Evolutionary conservation across 2,797 vertebrate species (phyloP).

Genomic region (Brachyrhaphis roseni): DNA sequence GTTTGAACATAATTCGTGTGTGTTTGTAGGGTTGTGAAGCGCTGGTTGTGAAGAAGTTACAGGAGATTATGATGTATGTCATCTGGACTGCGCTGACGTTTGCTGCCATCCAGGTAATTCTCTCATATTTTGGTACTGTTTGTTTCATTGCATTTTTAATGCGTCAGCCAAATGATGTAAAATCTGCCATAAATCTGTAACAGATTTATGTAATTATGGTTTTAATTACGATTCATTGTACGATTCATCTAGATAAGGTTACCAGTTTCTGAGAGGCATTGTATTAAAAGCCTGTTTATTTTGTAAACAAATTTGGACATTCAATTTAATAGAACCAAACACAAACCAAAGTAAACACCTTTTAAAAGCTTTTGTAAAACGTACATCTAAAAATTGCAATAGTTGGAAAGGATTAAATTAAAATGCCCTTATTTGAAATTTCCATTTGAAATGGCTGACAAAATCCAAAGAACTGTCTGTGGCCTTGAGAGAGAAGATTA

Average conservation of each 20-base stretch:
- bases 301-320: not conserved
- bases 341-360: not conserved
- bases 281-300: not conserved
- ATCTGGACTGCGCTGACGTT: constrained; percentile 94
- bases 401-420: not conserved
- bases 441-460: not conserved
- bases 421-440: not conserved
- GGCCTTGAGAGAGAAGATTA: not conserved
- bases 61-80: constrained; percentile 98
- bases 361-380: not conserved
- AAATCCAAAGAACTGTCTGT: not conserved
- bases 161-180: not conserved
- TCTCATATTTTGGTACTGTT: not conserved
- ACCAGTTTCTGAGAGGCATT: not conserved
- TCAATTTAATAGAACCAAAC: not conserved
- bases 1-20: constrained; percentile 51
- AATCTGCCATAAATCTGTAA: not conserved
- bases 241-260: not conserved
- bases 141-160: not conserved
- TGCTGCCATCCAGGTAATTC: constrained; percentile 91
- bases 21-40: constrained; percentile 89
- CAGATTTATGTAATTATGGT: not conserved
- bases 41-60: constrained; percentile 93
- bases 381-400: not conserved
- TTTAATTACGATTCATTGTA: not conserved